Evolutionary conservation across 2,888 invertebrate genomes (phyloP).

Genomic region (Elgonia sp.): DNA sequence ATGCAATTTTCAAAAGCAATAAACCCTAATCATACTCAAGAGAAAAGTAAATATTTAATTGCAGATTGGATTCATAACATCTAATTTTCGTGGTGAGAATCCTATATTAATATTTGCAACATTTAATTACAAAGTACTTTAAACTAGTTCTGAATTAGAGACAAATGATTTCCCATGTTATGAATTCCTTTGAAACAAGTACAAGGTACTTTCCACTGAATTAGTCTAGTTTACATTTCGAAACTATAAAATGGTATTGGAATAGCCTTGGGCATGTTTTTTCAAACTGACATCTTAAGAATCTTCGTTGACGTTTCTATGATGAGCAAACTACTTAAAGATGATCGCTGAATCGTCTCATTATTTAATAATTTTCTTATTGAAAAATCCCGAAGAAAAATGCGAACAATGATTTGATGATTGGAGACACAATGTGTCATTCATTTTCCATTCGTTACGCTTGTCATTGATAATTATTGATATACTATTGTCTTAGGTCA

Average conservation of each 20-base stretch:
- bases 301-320: constrained; percentile 76
- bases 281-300: constrained; percentile 40
- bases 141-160: constrained; percentile 10
- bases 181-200: constrained; percentile 55
- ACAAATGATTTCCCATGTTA: constrained; percentile 54
- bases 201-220: constrained; percentile 70
- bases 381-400: constrained; percentile 36
- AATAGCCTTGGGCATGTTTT: constrained; percentile 57
- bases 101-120: not conserved
- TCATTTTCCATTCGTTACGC: constrained; percentile 51
- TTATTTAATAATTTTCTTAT: constrained; percentile 46
- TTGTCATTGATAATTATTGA: constrained; percentile 21
- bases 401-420: constrained; percentile 17
- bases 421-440: constrained; percentile 28
- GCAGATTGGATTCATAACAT: no score
- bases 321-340: constrained; percentile 30
- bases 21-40: no score
- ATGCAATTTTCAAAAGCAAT: no score
- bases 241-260: constrained; percentile 51
- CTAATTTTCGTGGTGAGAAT: no score
- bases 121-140: constrained; percentile 4
- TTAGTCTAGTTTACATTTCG: constrained; percentile 70
- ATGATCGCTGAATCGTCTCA: constrained; percentile 44
- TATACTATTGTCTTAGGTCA: constrained; percentile 29
- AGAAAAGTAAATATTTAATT: no score